Evolutionary conservation across 2,797 vertebrate species (phyloP).

Genomic region (Sciurus carolinensis): DNA sequence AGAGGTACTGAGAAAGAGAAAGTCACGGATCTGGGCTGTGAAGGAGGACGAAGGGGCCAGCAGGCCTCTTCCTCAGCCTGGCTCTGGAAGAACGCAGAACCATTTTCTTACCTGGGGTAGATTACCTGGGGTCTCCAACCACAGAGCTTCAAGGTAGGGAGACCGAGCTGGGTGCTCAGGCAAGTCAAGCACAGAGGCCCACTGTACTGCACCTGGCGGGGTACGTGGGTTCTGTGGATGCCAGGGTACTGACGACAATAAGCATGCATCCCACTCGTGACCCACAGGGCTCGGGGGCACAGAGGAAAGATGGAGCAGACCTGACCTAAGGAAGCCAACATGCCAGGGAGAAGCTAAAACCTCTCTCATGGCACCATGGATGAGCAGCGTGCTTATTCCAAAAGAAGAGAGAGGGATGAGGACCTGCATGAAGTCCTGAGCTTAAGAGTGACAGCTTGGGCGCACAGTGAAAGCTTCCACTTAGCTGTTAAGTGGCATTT

Average conservation of each 20-base stretch:
- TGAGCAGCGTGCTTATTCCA: background rate
- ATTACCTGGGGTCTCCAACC: constrained; percentile 44
- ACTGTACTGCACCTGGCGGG: background rate
- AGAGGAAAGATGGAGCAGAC: background rate
- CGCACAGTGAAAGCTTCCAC: background rate
- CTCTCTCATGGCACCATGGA: background rate
- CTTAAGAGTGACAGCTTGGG: background rate
- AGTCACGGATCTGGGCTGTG: background rate
- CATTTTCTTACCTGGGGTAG: constrained; percentile 71
- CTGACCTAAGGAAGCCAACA: background rate
- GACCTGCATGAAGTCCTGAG: background rate
- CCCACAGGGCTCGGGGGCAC: background rate
- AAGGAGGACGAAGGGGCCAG: fast-evolving
- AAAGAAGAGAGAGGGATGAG: background rate
- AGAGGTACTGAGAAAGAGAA: background rate
- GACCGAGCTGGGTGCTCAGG: background rate
- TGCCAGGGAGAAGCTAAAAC: background rate
- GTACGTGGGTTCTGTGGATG: background rate
- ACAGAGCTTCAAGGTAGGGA: constrained; percentile 36
- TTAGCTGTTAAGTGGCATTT: background rate
- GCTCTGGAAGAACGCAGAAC: background rate
- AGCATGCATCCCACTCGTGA: background rate
- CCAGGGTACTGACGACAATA: background rate
- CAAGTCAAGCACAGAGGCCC: background rate
- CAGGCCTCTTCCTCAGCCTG: background rate